These are phyloP conservation scores for Ennomos fuscantarius DNA, from an alignment of 2,888 invertebrate genomes.

Conservation along the genomic window DNA sequence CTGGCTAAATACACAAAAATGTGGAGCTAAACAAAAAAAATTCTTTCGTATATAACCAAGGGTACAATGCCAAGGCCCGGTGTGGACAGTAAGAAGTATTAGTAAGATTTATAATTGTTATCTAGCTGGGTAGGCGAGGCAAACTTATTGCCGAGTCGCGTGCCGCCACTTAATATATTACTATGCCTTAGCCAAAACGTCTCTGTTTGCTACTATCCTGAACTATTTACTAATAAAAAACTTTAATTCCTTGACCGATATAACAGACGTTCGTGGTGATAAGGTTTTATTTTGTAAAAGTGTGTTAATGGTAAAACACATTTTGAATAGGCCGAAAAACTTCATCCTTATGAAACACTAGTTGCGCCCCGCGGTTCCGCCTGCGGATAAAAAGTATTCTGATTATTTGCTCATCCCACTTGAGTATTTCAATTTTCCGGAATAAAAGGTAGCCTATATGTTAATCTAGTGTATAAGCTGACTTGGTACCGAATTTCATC, in stretches of 20 bases:
- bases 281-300: conserved; percentile 32
- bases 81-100: conserved; percentile 78
- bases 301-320: conserved; percentile 18
- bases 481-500: no score
- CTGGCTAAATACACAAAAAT: no score
- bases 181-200: conserved; percentile 72
- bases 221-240: conserved; percentile 71
- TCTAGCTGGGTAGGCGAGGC: conserved; percentile 74
- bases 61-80: conserved; percentile 49
- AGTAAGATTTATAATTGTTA: conserved; percentile 80
- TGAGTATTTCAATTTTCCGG: no score
- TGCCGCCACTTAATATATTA: conserved; percentile 78
- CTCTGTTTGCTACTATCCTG: conserved; percentile 70
- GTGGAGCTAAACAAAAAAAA: no score
- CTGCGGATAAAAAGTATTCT: no score
- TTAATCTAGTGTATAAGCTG: no score
- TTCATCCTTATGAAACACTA: no score
- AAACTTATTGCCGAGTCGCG: conserved; percentile 76
- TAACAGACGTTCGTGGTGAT: conserved; percentile 15
- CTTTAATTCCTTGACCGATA: conserved; percentile 46
- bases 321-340: background rate
- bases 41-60: conserved; percentile 24
- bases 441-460: no score
- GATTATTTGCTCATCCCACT: no score
- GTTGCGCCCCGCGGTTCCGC: no score